Conservation (phyloP, 2,888 invertebrate species). For the Acrobasis suavella region DNA sequence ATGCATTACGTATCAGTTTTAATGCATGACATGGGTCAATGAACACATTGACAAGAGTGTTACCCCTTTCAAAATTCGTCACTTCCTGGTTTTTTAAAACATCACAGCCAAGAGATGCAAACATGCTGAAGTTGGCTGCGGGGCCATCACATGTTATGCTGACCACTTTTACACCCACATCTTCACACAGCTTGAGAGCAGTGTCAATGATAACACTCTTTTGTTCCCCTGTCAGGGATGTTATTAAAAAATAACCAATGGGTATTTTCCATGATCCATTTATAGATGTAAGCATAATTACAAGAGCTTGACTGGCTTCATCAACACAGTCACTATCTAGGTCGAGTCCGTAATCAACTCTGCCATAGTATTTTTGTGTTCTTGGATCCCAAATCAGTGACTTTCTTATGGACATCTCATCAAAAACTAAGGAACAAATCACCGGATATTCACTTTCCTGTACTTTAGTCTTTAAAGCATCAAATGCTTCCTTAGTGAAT, state of each 20-base stretch:
- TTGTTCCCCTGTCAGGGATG: conserved; percentile 22
- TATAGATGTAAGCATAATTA: conserved; percentile 21
- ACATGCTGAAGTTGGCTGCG: conserved; percentile 28
- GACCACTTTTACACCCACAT: conserved; percentile 23
- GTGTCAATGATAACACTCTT: conserved; percentile 20
- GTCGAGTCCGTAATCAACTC: conserved; percentile 24
- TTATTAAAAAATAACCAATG: conserved; percentile 23
- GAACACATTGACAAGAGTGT: conserved; percentile 14
- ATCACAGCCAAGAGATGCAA: conserved; percentile 23
- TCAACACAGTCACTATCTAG: conserved; percentile 21
- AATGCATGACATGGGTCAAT: conserved; percentile 31
- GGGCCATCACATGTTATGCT: too few species aligned
- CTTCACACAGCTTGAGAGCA: conserved; percentile 19
- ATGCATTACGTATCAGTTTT: conserved; percentile 31
- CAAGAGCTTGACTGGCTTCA: conserved; percentile 20
- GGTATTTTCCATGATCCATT: conserved; percentile 27
- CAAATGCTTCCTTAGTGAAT: conserved; percentile 23
- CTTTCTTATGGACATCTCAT: conserved; percentile 30
- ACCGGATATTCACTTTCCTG: background rate
- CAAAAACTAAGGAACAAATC: conserved; percentile 24
- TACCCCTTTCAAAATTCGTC: too few species aligned
- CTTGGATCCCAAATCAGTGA: conserved; percentile 25
- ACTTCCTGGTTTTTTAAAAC: background rate
- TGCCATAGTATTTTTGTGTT: conserved; percentile 21
- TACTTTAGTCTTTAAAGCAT: conserved; percentile 23